Base-by-base conservation (phyloP, 2,888 invertebrate species). In the Drosophila greeni region DNA sequence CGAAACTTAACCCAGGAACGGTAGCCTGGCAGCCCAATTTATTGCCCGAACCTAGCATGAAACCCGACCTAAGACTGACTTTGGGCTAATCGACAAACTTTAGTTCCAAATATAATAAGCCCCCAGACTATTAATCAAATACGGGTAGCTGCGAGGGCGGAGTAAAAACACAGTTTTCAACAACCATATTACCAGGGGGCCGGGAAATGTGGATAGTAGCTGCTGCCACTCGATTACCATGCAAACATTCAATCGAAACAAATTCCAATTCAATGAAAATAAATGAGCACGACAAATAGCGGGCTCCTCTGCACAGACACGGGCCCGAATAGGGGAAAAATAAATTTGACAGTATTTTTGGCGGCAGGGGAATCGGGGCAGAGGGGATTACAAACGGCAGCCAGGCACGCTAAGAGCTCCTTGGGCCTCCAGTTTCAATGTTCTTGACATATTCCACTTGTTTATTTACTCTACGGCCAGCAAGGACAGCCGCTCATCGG, bases 191-290 rank as follows among this genome's bases (percentile, higher is more conserved):
- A 16, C 14, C n/a, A 14, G 37, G 49, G 54, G 31, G 61, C 26
- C 23, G 43, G 58, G 39, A 33, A 20, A 52, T 52, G 42, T 56
- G 45, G 31, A 20, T 31, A 14, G 31, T 20, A 52, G 39, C 45
- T 49, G 42, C 75, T 79, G 80, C 74, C 78, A 75, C 81, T 82
- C 81, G 82, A 85, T 82, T 82, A 74, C 84, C 79, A 76, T 76
- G 76, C 82, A 85, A 85, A 82, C 76, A 85, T 73, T 79, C 80
- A 82, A 83, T 83, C 80, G 79, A 76, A 83, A 83, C 83, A 78
- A 81, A 81, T 81, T 76, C 73, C 73, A 73, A 77, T 75, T 73
- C 79, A 83, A 83, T 83, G 77, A 78, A 75, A 84, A 82, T 75
- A 84, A 82, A 84, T 84, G 78, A 82, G 80, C 80, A 74, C 82